phyloP scores from a whole-genome alignment of 2,797 vertebrate species.

The Macroramphosus scolopax region DNA sequence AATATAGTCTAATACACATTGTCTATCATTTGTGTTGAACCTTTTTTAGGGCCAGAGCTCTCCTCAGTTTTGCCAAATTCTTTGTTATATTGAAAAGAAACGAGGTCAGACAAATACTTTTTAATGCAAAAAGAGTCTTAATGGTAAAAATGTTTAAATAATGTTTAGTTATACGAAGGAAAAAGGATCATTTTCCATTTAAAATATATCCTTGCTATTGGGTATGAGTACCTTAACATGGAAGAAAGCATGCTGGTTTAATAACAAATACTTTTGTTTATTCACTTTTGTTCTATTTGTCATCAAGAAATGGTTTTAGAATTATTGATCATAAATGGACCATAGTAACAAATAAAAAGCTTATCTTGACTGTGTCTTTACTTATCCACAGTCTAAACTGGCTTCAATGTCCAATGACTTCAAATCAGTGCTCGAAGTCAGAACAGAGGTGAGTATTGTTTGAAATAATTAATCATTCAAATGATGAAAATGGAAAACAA shows the following conservation, averaged over 20 bases:
- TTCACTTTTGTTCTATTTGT: not conserved
- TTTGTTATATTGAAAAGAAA: too few relatives aligned
- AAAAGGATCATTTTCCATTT: too few relatives aligned
- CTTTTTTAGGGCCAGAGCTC: too few relatives aligned
- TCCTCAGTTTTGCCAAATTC: too few relatives aligned
- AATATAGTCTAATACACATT: not conserved
- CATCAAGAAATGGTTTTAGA: too few relatives aligned
- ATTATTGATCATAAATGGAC: too few relatives aligned
- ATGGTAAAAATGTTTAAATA: too few relatives aligned
- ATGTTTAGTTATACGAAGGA: too few relatives aligned
- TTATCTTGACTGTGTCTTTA: slow-evolving; percentile 8
- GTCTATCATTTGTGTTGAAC: not conserved
- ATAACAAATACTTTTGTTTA: not conserved
- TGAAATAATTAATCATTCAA: not conserved
- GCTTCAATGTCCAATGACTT: slow-evolving; percentile 97
- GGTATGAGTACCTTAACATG: not conserved
- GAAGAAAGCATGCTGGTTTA: not conserved
- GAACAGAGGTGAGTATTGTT: slow-evolving; percentile 86
- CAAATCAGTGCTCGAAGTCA: slow-evolving; percentile 92
- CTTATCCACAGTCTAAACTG: slow-evolving; percentile 85
- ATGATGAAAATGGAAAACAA: not conserved
- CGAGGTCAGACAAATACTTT: not conserved
- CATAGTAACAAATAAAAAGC: too few relatives aligned
- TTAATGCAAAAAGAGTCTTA: too few relatives aligned
- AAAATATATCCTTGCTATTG: not conserved